These are phyloP conservation scores for Alloscopus bannaensis DNA, from an alignment of 2,888 invertebrate species.

Conservation along the genomic window DNA sequence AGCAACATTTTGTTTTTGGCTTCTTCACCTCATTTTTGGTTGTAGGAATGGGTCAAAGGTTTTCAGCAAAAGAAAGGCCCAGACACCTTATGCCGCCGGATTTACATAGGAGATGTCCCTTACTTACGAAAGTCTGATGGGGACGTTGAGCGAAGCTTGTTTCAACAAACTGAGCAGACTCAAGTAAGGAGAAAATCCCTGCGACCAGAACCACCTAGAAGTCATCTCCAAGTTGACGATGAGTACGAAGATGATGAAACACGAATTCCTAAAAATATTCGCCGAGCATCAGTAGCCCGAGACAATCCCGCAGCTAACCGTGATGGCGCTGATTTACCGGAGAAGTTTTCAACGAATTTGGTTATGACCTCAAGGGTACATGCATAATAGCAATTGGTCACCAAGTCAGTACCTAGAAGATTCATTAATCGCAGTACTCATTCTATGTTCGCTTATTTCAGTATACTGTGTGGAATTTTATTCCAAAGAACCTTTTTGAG, in stretches of 20 bases:
- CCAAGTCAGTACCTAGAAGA: not conserved
- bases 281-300: not conserved
- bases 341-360: constrained; percentile 45
- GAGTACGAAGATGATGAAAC: too few relatives aligned
- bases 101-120: not conserved
- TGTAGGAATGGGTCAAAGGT: too few relatives aligned
- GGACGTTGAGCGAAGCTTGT: too few relatives aligned
- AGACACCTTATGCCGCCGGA: not conserved
- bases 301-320: not conserved
- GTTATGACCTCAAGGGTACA: constrained; percentile 55
- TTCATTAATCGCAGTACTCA: not conserved
- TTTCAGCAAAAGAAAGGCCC: not conserved
- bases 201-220: too few relatives aligned
- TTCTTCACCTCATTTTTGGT: too few relatives aligned
- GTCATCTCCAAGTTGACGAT: too few relatives aligned
- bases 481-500: constrained; percentile 88
- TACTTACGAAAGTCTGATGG: not conserved
- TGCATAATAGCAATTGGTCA: not conserved
- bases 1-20: too few relatives aligned
- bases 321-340: not conserved
- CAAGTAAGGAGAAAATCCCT: too few relatives aligned
- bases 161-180: too few relatives aligned
- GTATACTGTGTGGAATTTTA: constrained; percentile 86
- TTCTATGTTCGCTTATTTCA: constrained; percentile 75
- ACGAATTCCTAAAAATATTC: constrained; percentile 4